phyloP scores from a whole-genome alignment of 2,113 vertebrate species.

The Passer domesticus region DNA sequence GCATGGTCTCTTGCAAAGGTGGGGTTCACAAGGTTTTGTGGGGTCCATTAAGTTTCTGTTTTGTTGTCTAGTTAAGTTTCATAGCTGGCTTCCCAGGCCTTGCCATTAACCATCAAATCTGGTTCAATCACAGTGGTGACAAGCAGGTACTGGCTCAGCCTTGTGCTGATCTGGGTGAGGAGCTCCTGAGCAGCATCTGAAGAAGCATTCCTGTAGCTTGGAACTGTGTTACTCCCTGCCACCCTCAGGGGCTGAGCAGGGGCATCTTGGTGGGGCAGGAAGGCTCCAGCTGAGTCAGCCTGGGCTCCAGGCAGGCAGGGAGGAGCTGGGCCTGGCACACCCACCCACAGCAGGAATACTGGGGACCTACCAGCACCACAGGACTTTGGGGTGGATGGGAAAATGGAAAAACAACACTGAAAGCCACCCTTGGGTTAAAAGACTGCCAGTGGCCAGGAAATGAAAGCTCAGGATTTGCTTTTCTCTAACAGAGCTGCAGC shows the following conservation, averaged over 20 bases:
- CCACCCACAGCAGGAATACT: fast-evolving
- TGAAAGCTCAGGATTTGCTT: background rate
- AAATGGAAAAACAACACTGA: background rate
- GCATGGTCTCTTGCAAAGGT: background rate
- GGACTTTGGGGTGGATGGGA: fast-evolving
- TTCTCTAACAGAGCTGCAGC: background rate
- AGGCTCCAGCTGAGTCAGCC: background rate
- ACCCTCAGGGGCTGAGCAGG: fast-evolving
- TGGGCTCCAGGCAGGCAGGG: background rate
- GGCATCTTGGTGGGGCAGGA: background rate
- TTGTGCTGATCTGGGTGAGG: background rate
- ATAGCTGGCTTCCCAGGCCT: background rate
- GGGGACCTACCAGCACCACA: fast-evolving
- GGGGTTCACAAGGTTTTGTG: background rate
- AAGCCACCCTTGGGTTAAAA: background rate
- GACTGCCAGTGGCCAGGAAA: background rate
- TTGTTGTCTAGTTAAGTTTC: background rate
- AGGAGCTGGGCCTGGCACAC: background rate
- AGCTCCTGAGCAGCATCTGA: background rate
- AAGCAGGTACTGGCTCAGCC: background rate
- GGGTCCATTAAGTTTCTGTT: background rate
- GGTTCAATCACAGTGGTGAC: background rate
- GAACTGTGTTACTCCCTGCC: background rate
- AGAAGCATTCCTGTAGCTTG: background rate
- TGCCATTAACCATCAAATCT: background rate